Evolutionary conservation across 2,113 vertebrate species (phyloP).

Genomic region (Nycticryphes semicollaris): DNA sequence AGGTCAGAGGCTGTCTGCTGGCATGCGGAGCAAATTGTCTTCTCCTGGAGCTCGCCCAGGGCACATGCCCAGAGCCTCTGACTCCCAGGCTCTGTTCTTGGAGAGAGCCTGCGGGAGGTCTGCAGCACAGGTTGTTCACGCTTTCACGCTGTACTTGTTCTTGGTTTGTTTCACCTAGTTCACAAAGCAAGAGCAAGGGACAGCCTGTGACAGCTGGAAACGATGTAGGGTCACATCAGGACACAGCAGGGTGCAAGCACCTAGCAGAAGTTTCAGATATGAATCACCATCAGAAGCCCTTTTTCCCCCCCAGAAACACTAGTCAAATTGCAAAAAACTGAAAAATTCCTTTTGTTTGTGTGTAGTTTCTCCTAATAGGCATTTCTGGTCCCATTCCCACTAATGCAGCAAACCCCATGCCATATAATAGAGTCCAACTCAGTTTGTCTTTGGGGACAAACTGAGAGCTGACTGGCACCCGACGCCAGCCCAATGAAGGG

Average conservation of each 20-base stretch:
- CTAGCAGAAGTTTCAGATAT: neutral
- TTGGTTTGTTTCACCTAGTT: neutral
- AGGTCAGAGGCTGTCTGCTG: neutral
- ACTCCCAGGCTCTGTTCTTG: neutral
- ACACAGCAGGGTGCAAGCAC: neutral
- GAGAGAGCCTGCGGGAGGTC: neutral
- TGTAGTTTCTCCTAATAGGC: neutral
- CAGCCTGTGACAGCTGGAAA: neutral
- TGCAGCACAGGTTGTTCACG: neutral
- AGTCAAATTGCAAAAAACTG: neutral
- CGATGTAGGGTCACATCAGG: neutral
- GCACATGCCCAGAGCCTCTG: neutral
- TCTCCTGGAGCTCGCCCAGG: neutral
- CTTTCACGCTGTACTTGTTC: neutral
- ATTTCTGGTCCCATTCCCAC: neutral
- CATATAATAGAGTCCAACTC: neutral
- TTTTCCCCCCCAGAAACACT: neutral
- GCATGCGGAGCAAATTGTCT: accelerated
- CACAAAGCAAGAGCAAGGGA: neutral
- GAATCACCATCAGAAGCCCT: neutral
- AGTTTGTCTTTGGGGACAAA: neutral
- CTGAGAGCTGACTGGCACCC: neutral
- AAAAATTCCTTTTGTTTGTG: neutral
- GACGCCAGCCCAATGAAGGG: neutral
- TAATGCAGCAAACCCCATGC: neutral